Conservation (phyloP, 2,888 invertebrate species). For the Sisyra terminalis region DNA sequence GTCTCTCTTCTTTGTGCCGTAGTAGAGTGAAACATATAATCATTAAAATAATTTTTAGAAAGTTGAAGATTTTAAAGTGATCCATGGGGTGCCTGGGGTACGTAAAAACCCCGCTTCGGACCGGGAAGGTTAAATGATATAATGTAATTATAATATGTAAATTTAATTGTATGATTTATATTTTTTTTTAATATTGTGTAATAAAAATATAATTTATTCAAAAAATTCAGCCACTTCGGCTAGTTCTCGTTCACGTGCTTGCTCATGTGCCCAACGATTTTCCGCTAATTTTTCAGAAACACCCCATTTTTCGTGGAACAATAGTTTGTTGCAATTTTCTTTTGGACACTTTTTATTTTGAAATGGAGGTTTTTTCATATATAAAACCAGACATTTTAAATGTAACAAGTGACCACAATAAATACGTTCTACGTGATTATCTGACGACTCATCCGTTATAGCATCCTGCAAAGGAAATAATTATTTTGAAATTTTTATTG, state of each 20-base stretch:
- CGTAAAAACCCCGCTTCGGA: too few relatives aligned
- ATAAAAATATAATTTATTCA: constrained; percentile 22
- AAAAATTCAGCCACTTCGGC: constrained; percentile 62
- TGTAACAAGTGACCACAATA: constrained; percentile 62
- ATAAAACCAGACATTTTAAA: constrained; percentile 45
- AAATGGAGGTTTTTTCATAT: constrained; percentile 57
- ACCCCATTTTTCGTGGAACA: constrained; percentile 60
- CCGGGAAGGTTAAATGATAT: too few relatives aligned
- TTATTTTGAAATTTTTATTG: background rate
- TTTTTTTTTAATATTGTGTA: too few relatives aligned
- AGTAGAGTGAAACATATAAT: too few relatives aligned
- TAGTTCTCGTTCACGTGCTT: constrained; percentile 54
- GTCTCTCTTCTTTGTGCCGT: too few relatives aligned
- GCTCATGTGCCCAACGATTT: constrained; percentile 60
- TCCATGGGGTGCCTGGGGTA: too few relatives aligned
- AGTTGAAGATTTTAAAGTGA: too few relatives aligned
- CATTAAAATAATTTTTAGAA: too few relatives aligned
- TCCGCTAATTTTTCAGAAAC: constrained; percentile 50
- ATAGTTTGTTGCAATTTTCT: constrained; percentile 37
- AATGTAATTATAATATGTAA: too few relatives aligned
- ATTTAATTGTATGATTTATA: too few relatives aligned
- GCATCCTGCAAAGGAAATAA: constrained; percentile 24
- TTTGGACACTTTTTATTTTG: constrained; percentile 51
- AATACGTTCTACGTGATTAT: constrained; percentile 45
- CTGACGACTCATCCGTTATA: constrained; percentile 37